Base-by-base conservation (phyloP, 2,797 vertebrate genomes). In the Megalops cyprinoides region DNA sequence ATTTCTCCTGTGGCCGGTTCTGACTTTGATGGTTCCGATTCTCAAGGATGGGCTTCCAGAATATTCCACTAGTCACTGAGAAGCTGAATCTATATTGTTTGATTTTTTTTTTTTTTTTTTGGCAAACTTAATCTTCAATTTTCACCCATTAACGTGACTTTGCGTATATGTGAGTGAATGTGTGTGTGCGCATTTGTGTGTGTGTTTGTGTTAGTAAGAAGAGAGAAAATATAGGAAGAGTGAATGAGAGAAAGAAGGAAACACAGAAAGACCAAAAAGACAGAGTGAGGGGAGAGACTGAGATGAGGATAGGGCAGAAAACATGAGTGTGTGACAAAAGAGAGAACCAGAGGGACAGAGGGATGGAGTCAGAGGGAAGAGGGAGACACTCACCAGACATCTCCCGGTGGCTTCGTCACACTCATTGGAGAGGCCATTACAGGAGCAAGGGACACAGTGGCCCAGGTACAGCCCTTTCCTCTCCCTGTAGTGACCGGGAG, bases 331-430 rank as follows among this genome's bases (percentile, higher is more conserved):
- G n/a, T n/a, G n/a, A n/a, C n/a, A n/a, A n/a, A n/a, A 37, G 53
- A 60, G 18, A 34, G n/a, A 23, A 82, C 20, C 9, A 77, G 37
- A 73, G 15, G 25, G 14, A 78, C 14, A 23, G 39, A 77, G 39
- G 79, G 79, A 3, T 2, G 23, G 9, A 44, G 14, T 23, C 25
- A 67, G 28, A 77, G 53, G 65, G 80, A 83, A 48, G 8, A 53
- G 39, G 82, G 49, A 0, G 1, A 80, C 65, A 53, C 97, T 97
- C 93, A 99, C 98, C 89, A 96, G 91, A 81, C 98, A 99, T 85
- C 82, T 93, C 83, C 98, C 97, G 0, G 96, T 95, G 82, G 87
- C 90, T 18, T 98, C 96, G 25, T 96, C 94, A 85, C 98, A 99
- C 78, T 94, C 91, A 0, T 90, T 82, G 8, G 98, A 92, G 84